Evolutionary conservation across 2,113 vertebrate species (phyloP).

Genomic region (Ctenomys sociabilis): DNA sequence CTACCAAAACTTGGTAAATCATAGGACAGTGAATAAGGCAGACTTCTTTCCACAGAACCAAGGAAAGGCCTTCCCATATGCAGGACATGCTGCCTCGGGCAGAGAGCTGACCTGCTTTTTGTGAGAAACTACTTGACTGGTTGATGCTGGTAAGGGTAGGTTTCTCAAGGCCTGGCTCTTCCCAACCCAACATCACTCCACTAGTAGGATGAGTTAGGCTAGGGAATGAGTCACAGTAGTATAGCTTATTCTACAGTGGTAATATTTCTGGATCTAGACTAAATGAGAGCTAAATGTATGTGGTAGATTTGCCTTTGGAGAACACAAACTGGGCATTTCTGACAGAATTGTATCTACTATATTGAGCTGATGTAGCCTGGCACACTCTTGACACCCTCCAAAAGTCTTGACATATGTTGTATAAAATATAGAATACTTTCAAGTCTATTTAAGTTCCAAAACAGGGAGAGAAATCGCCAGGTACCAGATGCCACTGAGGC

Average conservation of each 20-base stretch:
- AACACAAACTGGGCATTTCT: neutral
- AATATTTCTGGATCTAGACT: neutral
- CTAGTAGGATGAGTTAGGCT: neutral
- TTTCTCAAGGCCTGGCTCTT: neutral
- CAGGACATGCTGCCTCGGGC: neutral
- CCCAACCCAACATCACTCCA: neutral
- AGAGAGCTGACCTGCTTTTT: neutral
- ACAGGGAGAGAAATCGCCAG: neutral
- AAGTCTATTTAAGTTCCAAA: neutral
- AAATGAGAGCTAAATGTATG: slow-evolving; percentile 15
- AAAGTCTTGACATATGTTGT: neutral
- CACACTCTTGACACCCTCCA: neutral
- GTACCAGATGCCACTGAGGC: neutral
- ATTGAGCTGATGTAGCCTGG: neutral
- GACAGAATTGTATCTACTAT: neutral
- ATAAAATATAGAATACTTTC: neutral
- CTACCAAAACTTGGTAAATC: neutral
- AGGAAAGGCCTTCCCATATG: neutral
- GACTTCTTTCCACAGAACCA: neutral
- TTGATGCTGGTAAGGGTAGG: neutral
- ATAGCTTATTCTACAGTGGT: neutral
- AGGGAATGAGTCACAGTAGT: neutral
- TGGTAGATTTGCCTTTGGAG: neutral
- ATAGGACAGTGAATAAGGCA: neutral
- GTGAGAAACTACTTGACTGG: neutral